These are phyloP conservation scores for Girardia tigrina DNA, from an alignment of 2,888 invertebrate genomes.

Conservation along the genomic window DNA sequence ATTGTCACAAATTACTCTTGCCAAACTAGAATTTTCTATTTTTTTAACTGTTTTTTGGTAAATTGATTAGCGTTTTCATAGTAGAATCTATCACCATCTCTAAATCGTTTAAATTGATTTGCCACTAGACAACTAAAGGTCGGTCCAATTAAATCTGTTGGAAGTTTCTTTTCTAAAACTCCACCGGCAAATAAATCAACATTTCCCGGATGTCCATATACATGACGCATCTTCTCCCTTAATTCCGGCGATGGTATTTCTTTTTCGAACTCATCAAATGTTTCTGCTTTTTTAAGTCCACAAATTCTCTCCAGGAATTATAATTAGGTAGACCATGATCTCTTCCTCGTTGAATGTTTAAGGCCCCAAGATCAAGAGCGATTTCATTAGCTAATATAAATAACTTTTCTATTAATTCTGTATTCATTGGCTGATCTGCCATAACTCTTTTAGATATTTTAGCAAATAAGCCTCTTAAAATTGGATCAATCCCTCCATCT, in stretches of 20 bases:
- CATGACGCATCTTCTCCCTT: slow-evolving; percentile 61
- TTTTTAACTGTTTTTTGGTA: slow-evolving; percentile 69
- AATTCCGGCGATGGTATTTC: slow-evolving; percentile 61
- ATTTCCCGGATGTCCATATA: slow-evolving; percentile 84
- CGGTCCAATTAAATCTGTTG: slow-evolving; percentile 77
- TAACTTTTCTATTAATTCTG: slow-evolving; percentile 79
- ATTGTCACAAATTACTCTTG: slow-evolving; percentile 75
- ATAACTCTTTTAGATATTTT: slow-evolving; percentile 71
- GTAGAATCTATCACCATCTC: slow-evolving; percentile 89
- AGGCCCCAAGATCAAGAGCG: slow-evolving; percentile 80
- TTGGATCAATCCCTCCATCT: slow-evolving; percentile 90
- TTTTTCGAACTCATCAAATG: slow-evolving; percentile 67
- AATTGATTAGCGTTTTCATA: slow-evolving; percentile 78
- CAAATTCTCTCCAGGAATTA: slow-evolving; percentile 67
- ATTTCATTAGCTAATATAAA: slow-evolving; percentile 63
- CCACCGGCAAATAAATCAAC: slow-evolving; percentile 93
- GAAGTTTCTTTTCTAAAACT: slow-evolving; percentile 69
- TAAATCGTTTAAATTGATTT: slow-evolving; percentile 74
- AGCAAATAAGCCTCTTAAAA: slow-evolving; percentile 75
- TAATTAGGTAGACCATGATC: slow-evolving; percentile 84
- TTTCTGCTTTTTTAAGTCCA: slow-evolving; percentile 67
- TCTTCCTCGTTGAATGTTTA: slow-evolving; percentile 81
- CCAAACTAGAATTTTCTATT: slow-evolving; percentile 67
- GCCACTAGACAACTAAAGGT: slow-evolving; percentile 77
- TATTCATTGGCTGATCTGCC: slow-evolving; percentile 74